Conservation (phyloP, 2,113 vertebrate genomes). For the Tautogolabrus adspersus region DNA sequence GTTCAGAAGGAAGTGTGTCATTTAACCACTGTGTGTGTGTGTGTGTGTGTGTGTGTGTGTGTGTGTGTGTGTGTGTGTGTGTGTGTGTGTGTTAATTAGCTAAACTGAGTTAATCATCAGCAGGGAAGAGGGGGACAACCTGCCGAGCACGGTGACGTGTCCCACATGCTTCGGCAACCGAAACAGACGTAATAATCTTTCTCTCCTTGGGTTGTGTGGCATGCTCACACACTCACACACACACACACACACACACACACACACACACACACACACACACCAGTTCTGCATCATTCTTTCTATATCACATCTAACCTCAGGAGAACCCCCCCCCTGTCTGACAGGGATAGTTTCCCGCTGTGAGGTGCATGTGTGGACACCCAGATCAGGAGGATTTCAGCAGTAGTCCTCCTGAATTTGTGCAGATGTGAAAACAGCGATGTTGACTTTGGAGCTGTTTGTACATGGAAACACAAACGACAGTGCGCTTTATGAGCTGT, state of each 20-base stretch:
- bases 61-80: slow-evolving; percentile 27
- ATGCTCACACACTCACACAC: not conserved
- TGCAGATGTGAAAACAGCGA: too few relatives aligned
- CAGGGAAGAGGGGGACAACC: slow-evolving; percentile 30
- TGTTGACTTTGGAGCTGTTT: too few relatives aligned
- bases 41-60: slow-evolving; percentile 11
- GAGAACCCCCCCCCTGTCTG: too few relatives aligned
- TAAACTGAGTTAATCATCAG: slow-evolving; percentile 71
- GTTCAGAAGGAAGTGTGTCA: slow-evolving; percentile 8
- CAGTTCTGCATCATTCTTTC: too few relatives aligned
- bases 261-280: not conserved
- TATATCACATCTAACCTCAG: too few relatives aligned
- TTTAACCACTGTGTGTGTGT: slow-evolving; percentile 20
- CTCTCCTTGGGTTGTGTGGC: slow-evolving; percentile 5
- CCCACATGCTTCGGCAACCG: slow-evolving; percentile 43
- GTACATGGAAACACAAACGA: not conserved
- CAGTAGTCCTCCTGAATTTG: too few relatives aligned
- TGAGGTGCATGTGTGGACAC: too few relatives aligned
- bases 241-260: slow-evolving; percentile 3
- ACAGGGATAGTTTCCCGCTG: too few relatives aligned
- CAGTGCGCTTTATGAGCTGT: not conserved
- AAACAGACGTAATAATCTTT: slow-evolving; percentile 55
- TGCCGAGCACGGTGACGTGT: slow-evolving; percentile 36
- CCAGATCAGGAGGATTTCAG: too few relatives aligned
- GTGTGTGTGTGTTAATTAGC: slow-evolving; percentile 65